These are phyloP conservation scores for Gambusia yucatana DNA, from an alignment of 2,797 vertebrate species.

Conservation along the genomic window DNA sequence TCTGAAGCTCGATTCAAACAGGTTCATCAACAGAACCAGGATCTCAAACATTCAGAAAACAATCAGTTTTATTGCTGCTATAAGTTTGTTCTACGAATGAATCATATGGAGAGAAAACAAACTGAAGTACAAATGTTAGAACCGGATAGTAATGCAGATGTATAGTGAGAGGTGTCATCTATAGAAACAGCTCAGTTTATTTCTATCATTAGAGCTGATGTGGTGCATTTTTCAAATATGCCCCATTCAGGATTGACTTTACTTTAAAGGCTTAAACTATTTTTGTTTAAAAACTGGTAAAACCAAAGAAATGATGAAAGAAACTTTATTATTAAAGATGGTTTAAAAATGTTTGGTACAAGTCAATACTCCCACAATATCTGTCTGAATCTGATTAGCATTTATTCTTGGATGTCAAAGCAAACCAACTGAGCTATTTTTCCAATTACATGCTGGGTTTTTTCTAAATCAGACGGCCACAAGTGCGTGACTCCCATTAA, in stretches of 20 bases:
- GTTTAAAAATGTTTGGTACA: background rate
- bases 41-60: background rate
- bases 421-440: background rate
- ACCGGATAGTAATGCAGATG: background rate
- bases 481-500: conserved; percentile 1
- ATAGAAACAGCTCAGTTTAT: background rate
- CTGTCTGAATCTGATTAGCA: conserved; percentile 9
- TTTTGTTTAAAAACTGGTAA: background rate
- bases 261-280: background rate
- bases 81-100: background rate
- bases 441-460: background rate
- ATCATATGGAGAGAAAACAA: background rate
- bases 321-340: background rate
- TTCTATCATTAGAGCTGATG: background rate
- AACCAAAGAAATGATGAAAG: background rate
- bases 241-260: background rate
- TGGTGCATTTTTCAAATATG: background rate
- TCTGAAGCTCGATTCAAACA: background rate
- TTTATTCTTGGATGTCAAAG: conserved; percentile 17
- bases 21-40: background rate
- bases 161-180: background rate
- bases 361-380: background rate
- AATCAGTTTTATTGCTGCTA: background rate
- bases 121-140: background rate
- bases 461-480: background rate